These are phyloP conservation scores for Magallana angulata DNA, from an alignment of 1,140 invertebrate genomes.

Conservation along the genomic window DNA sequence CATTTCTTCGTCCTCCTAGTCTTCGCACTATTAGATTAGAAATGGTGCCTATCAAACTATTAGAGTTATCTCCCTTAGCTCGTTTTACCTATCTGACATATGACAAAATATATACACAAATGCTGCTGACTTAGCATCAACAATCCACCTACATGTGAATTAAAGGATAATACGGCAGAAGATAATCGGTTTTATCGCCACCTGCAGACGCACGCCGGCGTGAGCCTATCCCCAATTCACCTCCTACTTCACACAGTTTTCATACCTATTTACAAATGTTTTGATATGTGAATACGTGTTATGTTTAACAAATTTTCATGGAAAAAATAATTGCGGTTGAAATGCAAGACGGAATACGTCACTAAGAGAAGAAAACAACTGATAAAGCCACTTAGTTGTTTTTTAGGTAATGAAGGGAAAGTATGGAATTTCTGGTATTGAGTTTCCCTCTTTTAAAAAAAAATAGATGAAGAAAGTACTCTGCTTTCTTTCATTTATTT, in stretches of 20 bases:
- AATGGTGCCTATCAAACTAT: background rate
- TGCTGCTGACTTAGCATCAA: background rate
- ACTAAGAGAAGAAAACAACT: background rate
- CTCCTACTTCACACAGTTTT: too few relatives aligned
- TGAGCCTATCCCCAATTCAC: too few relatives aligned
- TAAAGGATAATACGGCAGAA: background rate
- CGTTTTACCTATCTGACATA: background rate
- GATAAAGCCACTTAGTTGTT: too few relatives aligned
- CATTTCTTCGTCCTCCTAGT: too few relatives aligned
- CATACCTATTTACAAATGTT: too few relatives aligned
- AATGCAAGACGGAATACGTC: background rate
- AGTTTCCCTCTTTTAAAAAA: too few relatives aligned
- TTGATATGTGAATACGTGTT: too few relatives aligned
- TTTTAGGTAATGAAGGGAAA: too few relatives aligned
- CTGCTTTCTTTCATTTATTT: too few relatives aligned
- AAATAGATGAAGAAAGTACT: too few relatives aligned
- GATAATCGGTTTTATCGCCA: background rate
- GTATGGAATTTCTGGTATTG: too few relatives aligned
- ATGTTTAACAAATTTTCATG: too few relatives aligned
- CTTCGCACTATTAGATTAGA: background rate
- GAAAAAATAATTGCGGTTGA: background rate
- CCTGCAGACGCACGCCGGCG: background rate
- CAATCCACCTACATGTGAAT: background rate
- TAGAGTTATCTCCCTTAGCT: background rate
- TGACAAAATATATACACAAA: constrained; percentile 19